Percentiles rank a stretch among this genome's conserved stretches.
Evolutionary conservation across 2,888 invertebrate species (phyloP).

Genomic region (Microctonus aethiopoides): DNA sequence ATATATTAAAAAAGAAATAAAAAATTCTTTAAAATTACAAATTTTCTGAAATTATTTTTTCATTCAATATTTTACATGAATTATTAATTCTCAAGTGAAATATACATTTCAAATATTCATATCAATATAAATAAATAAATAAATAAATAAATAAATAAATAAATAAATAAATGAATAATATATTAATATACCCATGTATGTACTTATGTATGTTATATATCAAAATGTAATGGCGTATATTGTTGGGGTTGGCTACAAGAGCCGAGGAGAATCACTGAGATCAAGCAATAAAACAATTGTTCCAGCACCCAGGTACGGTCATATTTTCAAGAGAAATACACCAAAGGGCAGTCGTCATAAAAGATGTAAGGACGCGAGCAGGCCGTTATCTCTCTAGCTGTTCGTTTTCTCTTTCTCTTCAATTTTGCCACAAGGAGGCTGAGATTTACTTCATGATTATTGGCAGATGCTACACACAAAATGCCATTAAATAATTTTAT

Average conservation of each 20-base stretch:
- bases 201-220: neutral
- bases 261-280: slow-evolving; percentile 42
- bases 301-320: slow-evolving; percentile 35
- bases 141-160: neutral
- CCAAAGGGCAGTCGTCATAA: slow-evolving; percentile 46
- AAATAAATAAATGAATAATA: neutral
- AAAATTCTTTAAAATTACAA: too few relatives aligned
- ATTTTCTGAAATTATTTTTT: slow-evolving; percentile 10
- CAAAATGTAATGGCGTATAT: neutral
- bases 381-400: slow-evolving; percentile 34
- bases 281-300: slow-evolving; percentile 50
- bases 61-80: neutral
- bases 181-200: neutral
- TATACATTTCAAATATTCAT: neutral
- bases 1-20: slow-evolving; percentile 2
- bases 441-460: slow-evolving; percentile 46
- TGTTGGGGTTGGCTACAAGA: neutral
- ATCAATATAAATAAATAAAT: neutral
- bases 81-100: neutral
- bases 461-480: slow-evolving; percentile 29
- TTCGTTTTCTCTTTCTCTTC: neutral
- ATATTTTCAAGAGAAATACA: slow-evolving; percentile 49
- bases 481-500: slow-evolving; percentile 17
- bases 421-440: neutral
- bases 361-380: slow-evolving; percentile 40